Evolutionary conservation across 2,888 invertebrate genomes (phyloP).

Genomic region (Ornithoptera priamus): DNA sequence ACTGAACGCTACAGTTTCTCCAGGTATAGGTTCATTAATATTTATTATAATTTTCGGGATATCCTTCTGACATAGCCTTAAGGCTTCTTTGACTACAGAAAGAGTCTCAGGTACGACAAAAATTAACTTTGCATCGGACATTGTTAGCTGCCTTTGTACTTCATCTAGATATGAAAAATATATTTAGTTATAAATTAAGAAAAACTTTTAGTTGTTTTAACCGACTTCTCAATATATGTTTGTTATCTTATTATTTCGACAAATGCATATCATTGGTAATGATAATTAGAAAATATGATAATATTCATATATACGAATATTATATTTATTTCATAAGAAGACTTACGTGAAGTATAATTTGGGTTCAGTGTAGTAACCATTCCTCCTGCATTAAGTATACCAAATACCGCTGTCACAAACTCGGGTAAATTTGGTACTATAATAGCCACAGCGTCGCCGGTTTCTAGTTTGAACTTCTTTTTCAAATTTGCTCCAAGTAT

Average conservation of each 20-base stretch:
- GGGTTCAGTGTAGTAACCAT: slow-evolving; percentile 86
- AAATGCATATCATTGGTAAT: too few relatives aligned
- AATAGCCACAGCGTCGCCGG: slow-evolving; percentile 83
- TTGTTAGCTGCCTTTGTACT: slow-evolving; percentile 81
- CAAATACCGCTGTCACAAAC: slow-evolving; percentile 81
- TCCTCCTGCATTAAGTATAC: slow-evolving; percentile 83
- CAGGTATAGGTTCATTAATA: slow-evolving; percentile 51
- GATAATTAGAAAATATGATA: neutral
- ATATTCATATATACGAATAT: neutral
- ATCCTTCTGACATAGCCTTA: slow-evolving; percentile 61
- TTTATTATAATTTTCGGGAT: slow-evolving; percentile 72
- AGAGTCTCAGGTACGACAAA: slow-evolving; percentile 79
- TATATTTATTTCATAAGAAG: neutral
- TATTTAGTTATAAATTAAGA: too few relatives aligned
- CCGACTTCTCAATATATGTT: too few relatives aligned
- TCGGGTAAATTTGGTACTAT: slow-evolving; percentile 87
- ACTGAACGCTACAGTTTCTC: slow-evolving; percentile 79
- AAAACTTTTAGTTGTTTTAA: too few relatives aligned
- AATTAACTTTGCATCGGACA: slow-evolving; percentile 81
- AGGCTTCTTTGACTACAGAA: slow-evolving; percentile 64
- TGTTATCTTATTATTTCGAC: too few relatives aligned
- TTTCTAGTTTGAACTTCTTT: slow-evolving; percentile 78
- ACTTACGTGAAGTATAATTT: slow-evolving; percentile 81
- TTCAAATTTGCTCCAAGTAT: slow-evolving; percentile 82
- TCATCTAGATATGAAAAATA: slow-evolving; percentile 78